Base-by-base conservation (phyloP, 2,113 vertebrate genomes). In the Craseonycteris thonglongyai region DNA sequence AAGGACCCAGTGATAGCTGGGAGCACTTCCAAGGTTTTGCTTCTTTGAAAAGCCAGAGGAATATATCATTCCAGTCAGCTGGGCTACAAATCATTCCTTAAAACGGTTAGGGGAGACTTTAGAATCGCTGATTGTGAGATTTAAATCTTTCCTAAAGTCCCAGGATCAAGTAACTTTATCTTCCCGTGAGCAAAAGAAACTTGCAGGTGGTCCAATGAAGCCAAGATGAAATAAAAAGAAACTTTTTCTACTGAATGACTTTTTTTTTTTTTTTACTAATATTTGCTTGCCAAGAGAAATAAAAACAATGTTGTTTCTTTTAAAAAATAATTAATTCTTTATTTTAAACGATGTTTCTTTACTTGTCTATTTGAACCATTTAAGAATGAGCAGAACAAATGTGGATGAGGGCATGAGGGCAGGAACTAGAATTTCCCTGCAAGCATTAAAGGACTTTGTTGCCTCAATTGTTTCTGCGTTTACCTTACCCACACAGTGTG, bases 21-120 rank as follows among this genome's bases (percentile, higher is more conserved):
- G 66, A 94, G 33, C 45, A 35, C 26, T 72, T 63, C 40, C 65
- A 80, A 71, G 71, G 9, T 89, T 91, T 51, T 58, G 28, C 45
- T 91, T 86, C 26, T 88, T 95, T 90, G 47, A 87, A 94, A 95
- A 90, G 35, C 33, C 35, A 51, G 28, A 45, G 4, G 21, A 76
- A 76, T 71, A 75, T 80, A 88, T 88, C 3, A 3, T 33, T 83
- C 19, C 13, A 3, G 58, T 86, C 91, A 83, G 71, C 22, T 35
- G 35, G 54, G 71, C 69, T 79, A 80, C 61, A 91, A 59, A 90
- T 93, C 47, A 83, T 56, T 35, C 63, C 14, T 5, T 30, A 35
- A 79, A 72, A 76, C 33, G 58, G 42, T 47, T 38, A 61, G 51
- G 40, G 54, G 58, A 45, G 51, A 28, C 47, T 47, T 85, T 11